These are phyloP conservation scores for Myanophis thanlyinensis DNA, from an alignment of 2,113 vertebrate species.

Conservation along the genomic window DNA sequence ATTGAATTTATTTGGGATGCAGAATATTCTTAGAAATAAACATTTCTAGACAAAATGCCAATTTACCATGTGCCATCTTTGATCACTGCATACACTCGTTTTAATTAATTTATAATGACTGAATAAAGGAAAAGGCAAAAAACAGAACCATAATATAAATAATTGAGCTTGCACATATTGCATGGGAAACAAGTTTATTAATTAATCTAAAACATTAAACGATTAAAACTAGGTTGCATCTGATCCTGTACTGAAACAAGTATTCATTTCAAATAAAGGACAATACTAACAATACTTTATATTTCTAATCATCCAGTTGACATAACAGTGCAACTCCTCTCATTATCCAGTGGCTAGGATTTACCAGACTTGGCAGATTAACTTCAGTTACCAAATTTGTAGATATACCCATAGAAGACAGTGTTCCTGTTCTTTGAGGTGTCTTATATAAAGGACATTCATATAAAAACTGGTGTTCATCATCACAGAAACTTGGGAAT, in stretches of 20 bases:
- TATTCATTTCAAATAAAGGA: background rate
- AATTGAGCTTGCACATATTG: background rate
- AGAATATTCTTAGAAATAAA: background rate
- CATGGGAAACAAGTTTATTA: conserved; percentile 4
- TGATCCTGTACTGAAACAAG: background rate
- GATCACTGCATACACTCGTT: background rate
- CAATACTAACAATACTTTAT: background rate
- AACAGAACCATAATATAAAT: background rate
- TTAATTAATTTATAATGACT: background rate
- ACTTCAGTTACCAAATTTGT: conserved; percentile 30
- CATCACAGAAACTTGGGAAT: background rate
- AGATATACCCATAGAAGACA: background rate
- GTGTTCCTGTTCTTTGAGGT: background rate
- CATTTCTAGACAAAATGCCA: background rate
- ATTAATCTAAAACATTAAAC: background rate
- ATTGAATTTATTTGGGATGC: background rate
- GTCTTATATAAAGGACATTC: conserved; percentile 48
- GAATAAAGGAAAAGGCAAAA: background rate
- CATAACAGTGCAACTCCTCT: conserved; percentile 52
- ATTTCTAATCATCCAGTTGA: conserved; percentile 37
- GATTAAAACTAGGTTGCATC: background rate
- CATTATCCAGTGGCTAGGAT: conserved; percentile 51
- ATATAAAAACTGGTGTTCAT: background rate
- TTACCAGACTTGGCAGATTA: background rate
- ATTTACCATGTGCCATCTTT: background rate